These are phyloP conservation scores for Etheostoma cragini DNA, from an alignment of 2,113 vertebrate species.

Conservation along the genomic window DNA sequence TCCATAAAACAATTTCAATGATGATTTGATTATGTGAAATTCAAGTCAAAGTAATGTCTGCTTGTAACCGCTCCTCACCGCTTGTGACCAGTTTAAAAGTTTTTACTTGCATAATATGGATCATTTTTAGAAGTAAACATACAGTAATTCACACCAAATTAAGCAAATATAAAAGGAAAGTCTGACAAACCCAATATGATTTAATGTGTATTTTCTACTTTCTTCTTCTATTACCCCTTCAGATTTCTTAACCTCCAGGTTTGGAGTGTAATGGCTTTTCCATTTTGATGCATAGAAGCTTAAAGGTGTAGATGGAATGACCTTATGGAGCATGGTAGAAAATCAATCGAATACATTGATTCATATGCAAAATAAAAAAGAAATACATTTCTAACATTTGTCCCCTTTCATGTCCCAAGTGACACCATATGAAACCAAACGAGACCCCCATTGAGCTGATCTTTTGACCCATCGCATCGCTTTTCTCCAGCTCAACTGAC, in stretches of 20 bases:
- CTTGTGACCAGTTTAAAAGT: neutral
- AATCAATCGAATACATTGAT: constrained; percentile 10
- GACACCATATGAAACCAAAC: constrained; percentile 21
- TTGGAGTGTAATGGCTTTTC: neutral
- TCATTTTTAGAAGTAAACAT: neutral
- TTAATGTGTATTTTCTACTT: neutral
- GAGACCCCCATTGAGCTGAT: constrained; percentile 24
- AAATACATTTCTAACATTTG: constrained; percentile 18
- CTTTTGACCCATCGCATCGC: constrained; percentile 22
- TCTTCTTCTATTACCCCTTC: neutral
- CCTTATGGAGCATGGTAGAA: neutral
- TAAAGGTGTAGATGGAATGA: neutral
- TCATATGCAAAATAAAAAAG: neutral
- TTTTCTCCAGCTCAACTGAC: constrained; percentile 35
- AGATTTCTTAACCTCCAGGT: neutral
- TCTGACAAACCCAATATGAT: neutral
- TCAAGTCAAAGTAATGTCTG: neutral
- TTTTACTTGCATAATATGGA: neutral
- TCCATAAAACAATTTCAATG: no score
- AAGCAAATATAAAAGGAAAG: neutral
- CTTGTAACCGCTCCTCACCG: neutral
- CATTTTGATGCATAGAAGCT: neutral
- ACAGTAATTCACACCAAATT: neutral
- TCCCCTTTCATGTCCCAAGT: constrained; percentile 10
- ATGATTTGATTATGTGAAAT: no score